Percentiles rank a stretch among this genome's conserved stretches.
phyloP scores from a whole-genome alignment of 2,113 vertebrate genomes.

The Thryonomys swinderianus region DNA sequence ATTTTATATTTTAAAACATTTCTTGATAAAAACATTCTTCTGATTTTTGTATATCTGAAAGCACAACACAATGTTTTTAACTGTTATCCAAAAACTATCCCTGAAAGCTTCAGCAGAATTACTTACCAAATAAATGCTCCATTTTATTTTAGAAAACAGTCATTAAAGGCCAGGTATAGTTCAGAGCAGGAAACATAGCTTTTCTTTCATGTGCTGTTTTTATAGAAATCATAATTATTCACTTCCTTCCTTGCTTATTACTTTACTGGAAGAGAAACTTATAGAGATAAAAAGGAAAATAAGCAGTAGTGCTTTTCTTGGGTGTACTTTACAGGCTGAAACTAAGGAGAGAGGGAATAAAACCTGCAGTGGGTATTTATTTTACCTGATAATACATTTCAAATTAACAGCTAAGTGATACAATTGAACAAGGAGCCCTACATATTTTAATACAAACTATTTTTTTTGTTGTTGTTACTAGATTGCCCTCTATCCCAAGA shows the following conservation, averaged over 20 bases:
- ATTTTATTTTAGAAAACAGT: slow-evolving; percentile 34
- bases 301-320: background rate
- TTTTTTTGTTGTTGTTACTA: background rate
- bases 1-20: background rate
- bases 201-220: background rate
- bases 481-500: background rate
- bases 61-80: background rate
- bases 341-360: background rate
- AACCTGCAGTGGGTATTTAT: background rate
- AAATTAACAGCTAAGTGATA: background rate
- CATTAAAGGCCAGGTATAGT: slow-evolving; percentile 9
- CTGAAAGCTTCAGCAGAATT: background rate
- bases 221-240: background rate
- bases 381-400: background rate
- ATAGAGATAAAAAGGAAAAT: background rate
- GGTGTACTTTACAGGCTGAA: background rate
- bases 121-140: background rate
- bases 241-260: background rate
- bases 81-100: background rate
- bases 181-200: background rate
- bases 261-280: background rate
- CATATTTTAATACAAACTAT: background rate
- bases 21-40: background rate
- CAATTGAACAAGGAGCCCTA: background rate
- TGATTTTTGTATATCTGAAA: background rate